phyloP scores from a whole-genome alignment of 2,797 vertebrate genomes.

The Paratrypauchen microcephalus region DNA sequence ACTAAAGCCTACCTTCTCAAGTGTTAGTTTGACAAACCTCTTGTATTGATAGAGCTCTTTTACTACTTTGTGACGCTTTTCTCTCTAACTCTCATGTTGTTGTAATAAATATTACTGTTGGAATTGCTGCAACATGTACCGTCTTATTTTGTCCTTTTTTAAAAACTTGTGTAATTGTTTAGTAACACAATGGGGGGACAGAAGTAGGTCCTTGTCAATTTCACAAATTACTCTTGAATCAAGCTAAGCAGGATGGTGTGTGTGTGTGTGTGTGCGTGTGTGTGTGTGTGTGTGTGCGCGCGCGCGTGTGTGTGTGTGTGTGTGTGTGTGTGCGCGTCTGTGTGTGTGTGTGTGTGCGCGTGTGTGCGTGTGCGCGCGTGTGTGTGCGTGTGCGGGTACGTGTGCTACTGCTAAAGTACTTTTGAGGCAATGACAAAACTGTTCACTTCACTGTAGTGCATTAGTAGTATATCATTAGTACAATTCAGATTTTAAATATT shows the following conservation, averaged over 20 bases:
- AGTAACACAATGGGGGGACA: slow-evolving; percentile 41
- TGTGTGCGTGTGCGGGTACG: slow-evolving; percentile 29
- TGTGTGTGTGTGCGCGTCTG: slow-evolving; percentile 28
- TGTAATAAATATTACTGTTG: slow-evolving; percentile 99
- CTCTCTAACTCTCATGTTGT: slow-evolving; percentile 87
- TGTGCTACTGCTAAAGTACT: slow-evolving; percentile 10
- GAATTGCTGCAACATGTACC: slow-evolving; percentile 93
- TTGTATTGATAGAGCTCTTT: slow-evolving; percentile 88
- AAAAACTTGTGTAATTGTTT: slow-evolving; percentile 37
- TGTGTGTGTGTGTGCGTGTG: slow-evolving; percentile 34
- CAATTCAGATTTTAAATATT: not conserved
- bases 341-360: slow-evolving; percentile 29
- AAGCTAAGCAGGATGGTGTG: slow-evolving; percentile 24
- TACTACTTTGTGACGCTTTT: slow-evolving; percentile 90
- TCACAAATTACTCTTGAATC: slow-evolving; percentile 78
- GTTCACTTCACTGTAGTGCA: slow-evolving; percentile 8
- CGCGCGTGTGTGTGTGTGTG: slow-evolving; percentile 13
- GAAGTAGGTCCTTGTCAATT: slow-evolving; percentile 82
- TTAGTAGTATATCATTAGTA: not conserved
- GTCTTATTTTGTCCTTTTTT: slow-evolving; percentile 86
- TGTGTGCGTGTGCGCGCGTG: slow-evolving; percentile 1
- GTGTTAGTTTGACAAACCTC: slow-evolving; percentile 84
- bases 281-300: slow-evolving; percentile 28
- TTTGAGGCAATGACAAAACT: slow-evolving; percentile 24
- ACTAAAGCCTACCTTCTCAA: slow-evolving; percentile 76